Evolutionary conservation across 2,888 invertebrate genomes (phyloP), one percentile per base, ranked within the genome.

Genomic region (Melolontha melolontha): DNA sequence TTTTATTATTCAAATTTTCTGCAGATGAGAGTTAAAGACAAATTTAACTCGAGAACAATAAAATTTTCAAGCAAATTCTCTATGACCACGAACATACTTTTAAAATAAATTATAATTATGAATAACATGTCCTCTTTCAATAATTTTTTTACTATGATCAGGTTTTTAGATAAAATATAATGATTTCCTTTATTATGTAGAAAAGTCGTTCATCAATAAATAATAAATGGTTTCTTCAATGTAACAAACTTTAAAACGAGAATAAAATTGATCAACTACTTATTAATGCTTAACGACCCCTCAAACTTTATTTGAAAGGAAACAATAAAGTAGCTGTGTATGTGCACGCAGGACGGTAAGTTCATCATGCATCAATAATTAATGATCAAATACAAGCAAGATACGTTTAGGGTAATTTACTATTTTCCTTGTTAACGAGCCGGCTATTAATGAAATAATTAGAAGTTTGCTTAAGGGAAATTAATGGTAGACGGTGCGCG

Each of bases 361-460:
- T 44, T 42, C 42, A 50, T 22, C 41, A 44, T 27, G 11, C 14
- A 17, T 65, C 44, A 66, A 66, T 66, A 49, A 66, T 55, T 66
- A n/a, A 66, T 49, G 57, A 34, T 57, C 57, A 66, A 66, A 66
- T 66, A 57, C 66, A 66, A 66, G 55, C 66, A 57, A 49, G 49
- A 47, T 16, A 10, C 71, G 47, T 49, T 57, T 57, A 68, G 70
- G 71, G 74, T 75, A 76, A 76, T 78, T 77, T 74, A 71, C 68
- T 77, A 73, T 78, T 78, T 78, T 75, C 76, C 70, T 72, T 74
- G 73, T 68, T 76, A 78, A 78, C 74, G 76, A 75, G 73, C 69
- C 70, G 70, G 72, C 75, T 75, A 78, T 78, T 75, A 77, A 77
- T 77, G 73, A 76, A 75, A 75, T 75, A 75, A 76, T 76, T 78